These are phyloP conservation scores for Ganaspis brasiliensis DNA, from an alignment of 2,888 invertebrate genomes.

Conservation along the genomic window DNA sequence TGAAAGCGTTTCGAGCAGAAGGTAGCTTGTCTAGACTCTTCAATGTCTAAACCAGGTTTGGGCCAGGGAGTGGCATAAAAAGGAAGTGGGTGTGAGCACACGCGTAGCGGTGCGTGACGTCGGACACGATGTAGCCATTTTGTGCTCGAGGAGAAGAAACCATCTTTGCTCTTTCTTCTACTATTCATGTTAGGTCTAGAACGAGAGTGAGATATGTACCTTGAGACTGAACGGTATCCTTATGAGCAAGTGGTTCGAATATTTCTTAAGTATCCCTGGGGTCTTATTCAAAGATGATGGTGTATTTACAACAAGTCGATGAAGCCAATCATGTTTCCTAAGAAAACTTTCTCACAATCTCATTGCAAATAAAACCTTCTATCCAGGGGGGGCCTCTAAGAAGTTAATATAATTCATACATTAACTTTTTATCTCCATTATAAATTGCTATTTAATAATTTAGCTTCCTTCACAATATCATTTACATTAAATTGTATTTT, in stretches of 20 bases:
- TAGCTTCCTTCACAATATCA: too few relatives aligned
- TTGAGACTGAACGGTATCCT: conserved; percentile 29
- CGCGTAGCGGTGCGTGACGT: conserved; percentile 78
- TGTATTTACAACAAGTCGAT: conserved; percentile 36
- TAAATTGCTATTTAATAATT: not conserved
- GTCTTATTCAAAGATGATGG: conserved; percentile 38
- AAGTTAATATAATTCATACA: not conserved
- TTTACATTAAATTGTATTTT: too few relatives aligned
- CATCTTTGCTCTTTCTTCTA: conserved; percentile 67
- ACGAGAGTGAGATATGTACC: conserved; percentile 11
- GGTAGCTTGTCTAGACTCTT: conserved; percentile 48
- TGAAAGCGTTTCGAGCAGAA: conserved; percentile 48
- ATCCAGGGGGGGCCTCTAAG: not conserved
- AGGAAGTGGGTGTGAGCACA: conserved; percentile 80
- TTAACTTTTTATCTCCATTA: not conserved
- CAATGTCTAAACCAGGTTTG: conserved; percentile 63
- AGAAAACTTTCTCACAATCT: conserved; percentile 25
- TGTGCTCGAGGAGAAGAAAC: conserved; percentile 68
- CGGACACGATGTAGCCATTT: conserved; percentile 73
- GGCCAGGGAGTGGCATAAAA: conserved; percentile 80
- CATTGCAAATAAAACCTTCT: conserved; percentile 18
- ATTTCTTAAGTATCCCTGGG: conserved; percentile 41
- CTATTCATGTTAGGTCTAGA: conserved; percentile 29
- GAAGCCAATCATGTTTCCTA: conserved; percentile 31
- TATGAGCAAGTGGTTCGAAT: conserved; percentile 38